Evolutionary conservation across 1,140 invertebrate genomes (phyloP), one percentile per base, ranked within the genome.

Genomic region (Heliconius eleuchia): DNA sequence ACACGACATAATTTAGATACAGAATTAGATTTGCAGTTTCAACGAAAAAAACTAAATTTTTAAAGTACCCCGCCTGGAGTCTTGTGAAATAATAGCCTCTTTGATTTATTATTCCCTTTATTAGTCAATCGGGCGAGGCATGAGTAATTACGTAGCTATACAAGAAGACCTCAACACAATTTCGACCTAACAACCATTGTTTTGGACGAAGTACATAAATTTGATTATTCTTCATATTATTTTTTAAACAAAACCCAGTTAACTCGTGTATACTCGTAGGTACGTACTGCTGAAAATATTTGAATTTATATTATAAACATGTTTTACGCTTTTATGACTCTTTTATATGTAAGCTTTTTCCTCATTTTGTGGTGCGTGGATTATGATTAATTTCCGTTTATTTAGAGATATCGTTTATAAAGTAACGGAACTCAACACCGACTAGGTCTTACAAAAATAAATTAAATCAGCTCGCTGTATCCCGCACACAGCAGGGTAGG

Each of bases 41-140:
- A 2, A 60, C n/a, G n/a, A 60, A 60, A 57, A 55, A 23, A 18
- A 55, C 52, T 18, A 16, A 19, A 5, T 0, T n/a, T n/a, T 5
- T 19, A 55, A 2, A 16, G 52, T 55, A 55, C 52, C 1, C 3
- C 55, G 16, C 42, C 42, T 46, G 8, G 55, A 60, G 55, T 60
- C 0, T 11, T 23, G 23, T n/a, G 9, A 60, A 66, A 30, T 66
- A 30, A 66, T 30, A 23, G 57, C 27, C 27, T 11, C 5, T 66
- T 66, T 66, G 23, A 66, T 66, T 66, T 60, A 60, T 27, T 60
- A 60, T 60, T 60, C 57, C 57, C 57, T 60, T 60, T 57, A 57
- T 13, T 0, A 66, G 60, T 30, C 23, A 16, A 30, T 30, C 23
- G 55, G 60, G 11, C 60, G 27, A 4, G 60, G 27, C 60, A 3